phyloP scores from a whole-genome alignment of 2,797 vertebrate genomes.

The Gadopsis marmoratus region DNA sequence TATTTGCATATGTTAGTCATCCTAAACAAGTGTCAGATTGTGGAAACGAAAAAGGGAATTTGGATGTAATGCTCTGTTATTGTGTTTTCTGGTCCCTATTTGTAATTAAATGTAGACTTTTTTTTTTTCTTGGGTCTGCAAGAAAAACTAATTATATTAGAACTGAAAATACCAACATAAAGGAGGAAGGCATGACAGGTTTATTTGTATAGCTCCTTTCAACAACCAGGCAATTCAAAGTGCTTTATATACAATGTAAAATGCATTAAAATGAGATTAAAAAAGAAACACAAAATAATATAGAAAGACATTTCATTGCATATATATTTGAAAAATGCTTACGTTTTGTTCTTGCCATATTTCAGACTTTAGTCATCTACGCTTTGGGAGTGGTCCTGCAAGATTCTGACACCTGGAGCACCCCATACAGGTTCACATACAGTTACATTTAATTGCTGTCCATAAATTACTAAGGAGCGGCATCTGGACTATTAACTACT shows the following conservation, averaged over 20 bases:
- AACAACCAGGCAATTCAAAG: too few relatives aligned
- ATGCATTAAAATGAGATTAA: not conserved
- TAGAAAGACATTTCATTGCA: not conserved
- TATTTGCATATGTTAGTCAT: not conserved
- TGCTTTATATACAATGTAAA: not conserved
- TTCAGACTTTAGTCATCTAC: conserved; percentile 95
- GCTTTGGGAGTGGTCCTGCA: conserved; percentile 95
- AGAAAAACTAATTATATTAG: not conserved
- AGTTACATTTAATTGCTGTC: not conserved
- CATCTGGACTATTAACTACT: not conserved
- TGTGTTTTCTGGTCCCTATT: not conserved
- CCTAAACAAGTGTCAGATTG: not conserved
- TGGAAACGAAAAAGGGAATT: not conserved
- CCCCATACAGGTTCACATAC: conserved; percentile 88
- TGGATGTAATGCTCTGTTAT: not conserved
- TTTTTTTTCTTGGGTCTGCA: not conserved
- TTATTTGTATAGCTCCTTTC: not conserved
- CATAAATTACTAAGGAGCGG: not conserved
- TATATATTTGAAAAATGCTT: not conserved
- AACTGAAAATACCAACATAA: not conserved
- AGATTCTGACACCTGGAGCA: conserved; percentile 90
- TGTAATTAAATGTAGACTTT: not conserved
- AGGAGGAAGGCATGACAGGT: not conserved
- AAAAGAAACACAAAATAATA: not conserved
- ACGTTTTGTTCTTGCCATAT: conserved; percentile 35